phyloP scores from a whole-genome alignment of 2,113 vertebrate genomes.

The Nyctereutes procyonoides region DNA sequence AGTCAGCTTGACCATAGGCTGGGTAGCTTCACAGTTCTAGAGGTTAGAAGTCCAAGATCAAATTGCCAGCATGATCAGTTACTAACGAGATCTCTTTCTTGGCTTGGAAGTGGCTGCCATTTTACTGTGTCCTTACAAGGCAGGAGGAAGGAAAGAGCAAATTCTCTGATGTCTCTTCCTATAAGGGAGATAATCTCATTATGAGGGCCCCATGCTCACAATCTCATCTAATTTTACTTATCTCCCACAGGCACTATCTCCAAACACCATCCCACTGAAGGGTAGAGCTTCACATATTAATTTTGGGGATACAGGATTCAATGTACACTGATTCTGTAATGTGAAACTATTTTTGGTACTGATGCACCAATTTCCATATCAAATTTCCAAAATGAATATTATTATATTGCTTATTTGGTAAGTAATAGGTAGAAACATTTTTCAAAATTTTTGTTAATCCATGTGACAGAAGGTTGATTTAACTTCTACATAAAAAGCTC shows the following conservation, averaged over 20 bases:
- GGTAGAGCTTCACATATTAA: neutral
- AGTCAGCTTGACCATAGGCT: neutral
- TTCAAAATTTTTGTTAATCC: neutral
- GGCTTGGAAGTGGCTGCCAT: neutral
- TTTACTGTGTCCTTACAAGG: neutral
- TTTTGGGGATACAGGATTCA: neutral
- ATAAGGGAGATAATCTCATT: neutral
- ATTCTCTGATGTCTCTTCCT: neutral
- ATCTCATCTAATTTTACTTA: neutral
- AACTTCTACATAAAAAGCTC: neutral
- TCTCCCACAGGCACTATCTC: neutral
- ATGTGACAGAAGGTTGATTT: neutral
- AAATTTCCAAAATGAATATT: neutral
- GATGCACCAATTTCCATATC: neutral
- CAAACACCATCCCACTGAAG: neutral
- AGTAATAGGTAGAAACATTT: neutral
- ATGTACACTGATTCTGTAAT: neutral
- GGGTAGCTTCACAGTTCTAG: neutral
- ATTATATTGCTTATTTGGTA: neutral
- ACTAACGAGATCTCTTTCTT: neutral
- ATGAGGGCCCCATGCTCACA: too few relatives aligned
- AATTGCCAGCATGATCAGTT: neutral
- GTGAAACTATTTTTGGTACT: neutral
- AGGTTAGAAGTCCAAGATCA: neutral
- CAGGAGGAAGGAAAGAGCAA: neutral